These are phyloP conservation scores for Pegoplata infirma DNA, from an alignment of 2,888 invertebrate genomes.

Conservation along the genomic window DNA sequence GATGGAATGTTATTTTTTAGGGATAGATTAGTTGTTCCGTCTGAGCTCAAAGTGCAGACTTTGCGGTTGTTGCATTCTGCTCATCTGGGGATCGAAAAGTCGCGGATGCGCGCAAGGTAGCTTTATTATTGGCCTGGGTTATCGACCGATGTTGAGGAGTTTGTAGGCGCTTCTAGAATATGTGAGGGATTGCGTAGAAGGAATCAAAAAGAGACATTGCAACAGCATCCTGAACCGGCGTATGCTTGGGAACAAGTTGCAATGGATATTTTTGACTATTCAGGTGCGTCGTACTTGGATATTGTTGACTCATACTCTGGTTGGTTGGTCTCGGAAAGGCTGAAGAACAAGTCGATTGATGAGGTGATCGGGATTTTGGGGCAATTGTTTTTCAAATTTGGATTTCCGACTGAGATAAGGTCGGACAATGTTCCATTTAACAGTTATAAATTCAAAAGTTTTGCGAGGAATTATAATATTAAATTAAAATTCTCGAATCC, in stretches of 20 bases:
- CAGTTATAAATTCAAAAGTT: too few species aligned
- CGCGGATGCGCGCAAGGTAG: neutral
- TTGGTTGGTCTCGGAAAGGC: neutral
- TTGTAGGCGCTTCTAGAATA: neutral
- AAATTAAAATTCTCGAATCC: too few species aligned
- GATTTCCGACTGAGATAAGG: too few species aligned
- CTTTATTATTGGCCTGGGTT: neutral
- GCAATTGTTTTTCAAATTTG: too few species aligned
- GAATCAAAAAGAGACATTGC: constrained; percentile 5
- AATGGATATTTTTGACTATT: constrained; percentile 22
- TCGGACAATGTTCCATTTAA: too few species aligned
- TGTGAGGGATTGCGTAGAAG: constrained; percentile 1
- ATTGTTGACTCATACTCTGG: constrained; percentile 26
- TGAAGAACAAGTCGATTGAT: too few species aligned
- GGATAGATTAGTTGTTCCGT: constrained; percentile 15
- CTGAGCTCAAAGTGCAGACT: neutral
- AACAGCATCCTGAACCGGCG: constrained; percentile 1
- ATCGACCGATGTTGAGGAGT: constrained; percentile 15
- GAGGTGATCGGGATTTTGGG: too few species aligned
- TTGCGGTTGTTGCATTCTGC: constrained; percentile 15
- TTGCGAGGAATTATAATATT: too few species aligned
- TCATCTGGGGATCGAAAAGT: neutral
- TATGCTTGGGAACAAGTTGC: constrained; percentile 12
- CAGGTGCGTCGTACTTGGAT: constrained; percentile 11
- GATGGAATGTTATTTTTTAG: constrained; percentile 17